Conservation (phyloP, 2,888 invertebrate species). For the Drosophila diplacantha region DNA sequence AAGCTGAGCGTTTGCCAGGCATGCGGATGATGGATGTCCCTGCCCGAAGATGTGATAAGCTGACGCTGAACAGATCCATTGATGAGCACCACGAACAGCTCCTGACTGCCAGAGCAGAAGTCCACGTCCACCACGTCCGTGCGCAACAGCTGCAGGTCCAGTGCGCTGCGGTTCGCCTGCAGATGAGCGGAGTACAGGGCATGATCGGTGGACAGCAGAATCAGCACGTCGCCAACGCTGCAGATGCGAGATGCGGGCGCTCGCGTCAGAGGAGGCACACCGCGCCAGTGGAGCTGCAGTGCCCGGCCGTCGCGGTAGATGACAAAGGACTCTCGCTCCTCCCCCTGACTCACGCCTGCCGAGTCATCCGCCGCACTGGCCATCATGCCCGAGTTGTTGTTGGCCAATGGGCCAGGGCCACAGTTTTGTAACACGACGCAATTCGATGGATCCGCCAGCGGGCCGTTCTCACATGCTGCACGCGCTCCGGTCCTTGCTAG, state of each 20-base stretch:
- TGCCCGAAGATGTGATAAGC: conserved; percentile 30
- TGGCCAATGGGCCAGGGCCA: conserved; percentile 29
- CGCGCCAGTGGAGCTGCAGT: conserved; percentile 61
- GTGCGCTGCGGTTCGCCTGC: background rate
- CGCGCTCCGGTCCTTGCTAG: conserved; percentile 19
- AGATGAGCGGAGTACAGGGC: conserved; percentile 51
- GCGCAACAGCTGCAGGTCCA: conserved; percentile 57
- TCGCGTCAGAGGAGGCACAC: conserved; percentile 56
- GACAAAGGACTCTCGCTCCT: conserved; percentile 52
- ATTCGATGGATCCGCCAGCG: conserved; percentile 42
- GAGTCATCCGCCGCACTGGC: conserved; percentile 35
- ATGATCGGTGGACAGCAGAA: conserved; percentile 63
- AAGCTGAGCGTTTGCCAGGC: conserved; percentile 73
- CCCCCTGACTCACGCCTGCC: conserved; percentile 9
- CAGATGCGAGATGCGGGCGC: conserved; percentile 63
- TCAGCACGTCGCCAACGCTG: conserved; percentile 27
- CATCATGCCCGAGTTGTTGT: conserved; percentile 38
- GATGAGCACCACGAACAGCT: conserved; percentile 62
- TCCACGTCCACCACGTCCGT: conserved; percentile 65
- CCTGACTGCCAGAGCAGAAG: conserved; percentile 56
- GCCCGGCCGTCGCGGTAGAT: conserved; percentile 53
- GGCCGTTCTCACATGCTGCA: conserved; percentile 45
- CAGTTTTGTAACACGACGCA: conserved; percentile 66
- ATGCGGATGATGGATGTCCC: conserved; percentile 34
- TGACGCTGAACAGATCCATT: conserved; percentile 50